These are phyloP conservation scores for Pseudomyrmex concolor DNA, from an alignment of 1,140 invertebrate genomes.

Conservation along the genomic window DNA sequence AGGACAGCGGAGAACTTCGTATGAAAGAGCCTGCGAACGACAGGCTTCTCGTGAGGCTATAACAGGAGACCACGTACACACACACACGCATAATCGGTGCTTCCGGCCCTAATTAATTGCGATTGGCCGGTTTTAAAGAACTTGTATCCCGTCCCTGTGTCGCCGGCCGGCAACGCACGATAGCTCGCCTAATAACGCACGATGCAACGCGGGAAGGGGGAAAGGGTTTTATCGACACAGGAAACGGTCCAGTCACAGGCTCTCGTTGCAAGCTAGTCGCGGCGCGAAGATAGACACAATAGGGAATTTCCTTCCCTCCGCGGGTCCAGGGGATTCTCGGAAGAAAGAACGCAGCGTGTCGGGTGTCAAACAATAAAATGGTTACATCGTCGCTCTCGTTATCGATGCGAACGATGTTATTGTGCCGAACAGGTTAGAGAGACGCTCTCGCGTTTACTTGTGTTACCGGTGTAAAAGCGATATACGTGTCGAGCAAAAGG, in stretches of 20 bases:
- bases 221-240: constrained; percentile 64
- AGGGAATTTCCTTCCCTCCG: constrained; percentile 36
- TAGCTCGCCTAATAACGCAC: constrained; percentile 52
- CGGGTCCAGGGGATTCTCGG: constrained; percentile 3
- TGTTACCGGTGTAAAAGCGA: constrained; percentile 40
- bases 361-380: background rate
- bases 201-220: constrained; percentile 14
- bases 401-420: constrained; percentile 48
- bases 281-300: constrained; percentile 45
- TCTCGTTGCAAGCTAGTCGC: constrained; percentile 35
- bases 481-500: constrained; percentile 4
- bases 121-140: constrained; percentile 78
- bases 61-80: constrained; percentile 57
- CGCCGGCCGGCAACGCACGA: constrained; percentile 34
- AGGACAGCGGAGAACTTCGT: constrained; percentile 43
- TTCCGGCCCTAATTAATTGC: constrained; percentile 82
- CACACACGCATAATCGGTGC: constrained; percentile 73
- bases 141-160: constrained; percentile 73
- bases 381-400: background rate
- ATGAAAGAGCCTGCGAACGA: constrained; percentile 75
- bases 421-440: constrained; percentile 38
- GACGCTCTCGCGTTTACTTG: constrained; percentile 15
- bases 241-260: constrained; percentile 64
- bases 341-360: background rate
- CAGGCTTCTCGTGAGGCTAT: constrained; percentile 65